A percentile compares a stretch with the other conserved stretches of the same genome.
Evolutionary conservation across 2,797 vertebrate species (phyloP).

Genomic region (Coccyzus lansbergi): DNA sequence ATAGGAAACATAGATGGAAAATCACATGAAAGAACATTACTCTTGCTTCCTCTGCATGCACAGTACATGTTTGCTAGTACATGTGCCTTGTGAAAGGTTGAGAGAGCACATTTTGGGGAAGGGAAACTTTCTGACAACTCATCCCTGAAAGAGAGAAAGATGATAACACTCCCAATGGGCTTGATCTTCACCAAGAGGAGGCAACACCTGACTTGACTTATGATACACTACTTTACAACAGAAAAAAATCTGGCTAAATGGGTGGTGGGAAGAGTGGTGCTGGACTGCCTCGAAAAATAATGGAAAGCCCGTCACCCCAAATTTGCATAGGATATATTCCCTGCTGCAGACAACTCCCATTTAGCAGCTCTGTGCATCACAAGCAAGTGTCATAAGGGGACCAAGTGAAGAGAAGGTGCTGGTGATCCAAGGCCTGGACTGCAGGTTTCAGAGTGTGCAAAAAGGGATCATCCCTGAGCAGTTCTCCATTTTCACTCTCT

Average conservation of each 20-base stretch:
- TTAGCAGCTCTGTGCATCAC: background rate
- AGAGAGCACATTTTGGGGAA: slow-evolving; percentile 36
- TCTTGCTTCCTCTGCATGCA: background rate
- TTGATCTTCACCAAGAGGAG: background rate
- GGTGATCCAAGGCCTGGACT: background rate
- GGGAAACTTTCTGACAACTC: slow-evolving; percentile 49
- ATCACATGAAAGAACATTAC: background rate
- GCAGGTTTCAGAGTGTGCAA: background rate
- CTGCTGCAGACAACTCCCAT: background rate
- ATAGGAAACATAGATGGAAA: background rate
- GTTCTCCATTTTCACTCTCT: background rate
- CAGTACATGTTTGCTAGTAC: background rate
- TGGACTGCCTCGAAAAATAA: background rate
- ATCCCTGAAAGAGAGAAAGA: slow-evolving; percentile 1
- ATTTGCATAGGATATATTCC: background rate
- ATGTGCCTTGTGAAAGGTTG: slow-evolving; percentile 9
- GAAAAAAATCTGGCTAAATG: background rate
- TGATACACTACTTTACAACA: background rate
- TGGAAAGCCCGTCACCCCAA: background rate
- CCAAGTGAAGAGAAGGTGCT: accelerated
- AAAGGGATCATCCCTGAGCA: background rate
- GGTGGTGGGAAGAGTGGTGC: background rate
- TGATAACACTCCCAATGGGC: background rate
- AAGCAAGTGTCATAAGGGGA: background rate
- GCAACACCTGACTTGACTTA: background rate